Conservation (phyloP, 2,888 invertebrate species). For the Cryptocephalus moraei region DNA sequence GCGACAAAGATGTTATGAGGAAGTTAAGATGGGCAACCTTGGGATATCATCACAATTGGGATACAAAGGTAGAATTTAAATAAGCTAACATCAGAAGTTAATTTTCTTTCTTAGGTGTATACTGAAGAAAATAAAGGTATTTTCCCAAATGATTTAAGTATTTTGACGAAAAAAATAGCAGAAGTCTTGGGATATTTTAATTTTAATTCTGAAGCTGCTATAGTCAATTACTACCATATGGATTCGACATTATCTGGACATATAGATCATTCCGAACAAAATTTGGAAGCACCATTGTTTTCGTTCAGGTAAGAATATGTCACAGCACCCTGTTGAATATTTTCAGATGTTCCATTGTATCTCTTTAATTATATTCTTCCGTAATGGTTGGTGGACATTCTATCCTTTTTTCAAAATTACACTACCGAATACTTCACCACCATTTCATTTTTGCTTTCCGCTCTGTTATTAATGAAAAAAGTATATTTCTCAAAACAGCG, state of each 20-base stretch:
- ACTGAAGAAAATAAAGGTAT: constrained; percentile 52
- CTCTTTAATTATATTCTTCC: not conserved
- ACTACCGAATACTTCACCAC: too few species aligned
- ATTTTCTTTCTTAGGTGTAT: constrained; percentile 46
- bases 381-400: too few species aligned
- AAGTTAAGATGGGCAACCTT: constrained; percentile 88
- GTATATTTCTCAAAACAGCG: too few species aligned
- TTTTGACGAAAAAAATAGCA: constrained; percentile 55
- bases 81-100: too few species aligned
- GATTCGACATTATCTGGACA: constrained; percentile 90
- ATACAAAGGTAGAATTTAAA: constrained; percentile 63
- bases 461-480: too few species aligned
- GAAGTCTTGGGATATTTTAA: constrained; percentile 44
- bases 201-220: constrained; percentile 83
- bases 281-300: constrained; percentile 77
- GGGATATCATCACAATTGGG: constrained; percentile 98
- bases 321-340: too few species aligned
- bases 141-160: constrained; percentile 66
- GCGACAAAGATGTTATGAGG: constrained; percentile 25
- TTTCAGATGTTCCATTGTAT: not conserved
- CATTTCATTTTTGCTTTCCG: too few species aligned
- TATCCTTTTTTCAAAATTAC: too few species aligned
- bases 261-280: constrained; percentile 86
- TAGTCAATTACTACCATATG: constrained; percentile 91
- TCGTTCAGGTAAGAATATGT: constrained; percentile 63